Evolutionary conservation across 2,797 vertebrate genomes (phyloP), one percentile per base, ranked within the genome.

Genomic region (Phataginus tetradactyla): DNA sequence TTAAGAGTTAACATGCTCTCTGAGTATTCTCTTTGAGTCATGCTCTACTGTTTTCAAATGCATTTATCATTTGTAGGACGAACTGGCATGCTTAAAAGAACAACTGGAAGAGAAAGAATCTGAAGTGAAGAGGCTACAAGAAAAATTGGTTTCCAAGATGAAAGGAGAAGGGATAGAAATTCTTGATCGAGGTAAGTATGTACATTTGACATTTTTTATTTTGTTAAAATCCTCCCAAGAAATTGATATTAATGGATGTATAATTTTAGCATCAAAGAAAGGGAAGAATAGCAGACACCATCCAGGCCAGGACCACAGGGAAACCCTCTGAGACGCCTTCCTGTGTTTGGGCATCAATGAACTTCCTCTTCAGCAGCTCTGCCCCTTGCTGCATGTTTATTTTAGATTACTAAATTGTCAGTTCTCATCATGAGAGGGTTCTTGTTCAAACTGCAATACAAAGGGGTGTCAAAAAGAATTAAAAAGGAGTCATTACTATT

Each of bases 81-180:
- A 99, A 93, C 97, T 99, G 53, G 95, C 97, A 57, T 97, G 98
- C 77, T 98, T 99, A 97, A 99, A 99, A 98, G 99, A 99, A 96
- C 99, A 99, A 96, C 98, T 99, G 96, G 99, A 99, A 97, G 99
- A 99, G 97, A 99, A 98, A 97, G 99, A 99, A 88, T 98, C 98
- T 0, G 99, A 99, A 96, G 98, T 99, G 89, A 99, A 99, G 97
- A 99, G 98, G 64, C 92, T 99, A n/a, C 99, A 99, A 12, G 99
- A 99, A 57, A 99, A 99, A 93, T 92, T 99, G 25, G 97, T 99
- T 96, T 99, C 98, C 98, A 99, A 98, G 98, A 97, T 98, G 94
- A 98, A 98, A 98, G 92, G 98, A 98, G 98, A 98, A 98, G 98
- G 97, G 79, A 29, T 98, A 13, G 99, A 99, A 94, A 97, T 98